Conservation (phyloP, 2,888 invertebrate genomes). For the Panzeria rudis region DNA sequence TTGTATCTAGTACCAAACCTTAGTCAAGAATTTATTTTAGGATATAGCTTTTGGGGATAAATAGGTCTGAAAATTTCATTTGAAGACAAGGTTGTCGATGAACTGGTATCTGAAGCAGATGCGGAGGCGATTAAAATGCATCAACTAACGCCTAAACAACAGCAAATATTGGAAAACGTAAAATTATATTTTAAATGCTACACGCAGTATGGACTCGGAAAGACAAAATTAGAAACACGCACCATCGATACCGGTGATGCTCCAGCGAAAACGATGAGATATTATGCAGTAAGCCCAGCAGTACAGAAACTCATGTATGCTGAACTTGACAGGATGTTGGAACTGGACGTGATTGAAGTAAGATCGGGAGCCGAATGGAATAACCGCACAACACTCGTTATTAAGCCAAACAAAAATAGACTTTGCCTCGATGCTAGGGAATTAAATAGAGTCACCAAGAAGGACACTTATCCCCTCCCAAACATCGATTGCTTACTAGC, state of each 20-base stretch:
- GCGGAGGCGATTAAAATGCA: neutral
- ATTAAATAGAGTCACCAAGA: neutral
- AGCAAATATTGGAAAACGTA: neutral
- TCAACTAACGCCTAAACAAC: neutral
- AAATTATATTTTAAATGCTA: neutral
- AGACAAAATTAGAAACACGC: neutral
- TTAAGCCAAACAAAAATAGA: neutral
- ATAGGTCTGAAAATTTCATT: neutral
- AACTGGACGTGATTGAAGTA: neutral
- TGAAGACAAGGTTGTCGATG: neutral
- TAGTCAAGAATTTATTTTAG: neutral
- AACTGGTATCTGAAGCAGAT: neutral
- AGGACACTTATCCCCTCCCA: neutral
- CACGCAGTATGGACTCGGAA: neutral
- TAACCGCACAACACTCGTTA: neutral
- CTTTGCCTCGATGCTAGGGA: conserved; percentile 7
- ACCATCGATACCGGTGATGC: neutral
- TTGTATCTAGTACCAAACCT: neutral
- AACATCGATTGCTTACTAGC: neutral
- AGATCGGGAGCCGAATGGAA: neutral
- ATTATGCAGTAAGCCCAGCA: neutral
- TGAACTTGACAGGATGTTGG: neutral
- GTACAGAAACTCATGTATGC: neutral
- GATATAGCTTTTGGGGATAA: neutral
- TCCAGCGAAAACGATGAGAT: neutral